These are phyloP conservation scores for Vimba vimba DNA, from an alignment of 2,113 vertebrate species.

Conservation along the genomic window DNA sequence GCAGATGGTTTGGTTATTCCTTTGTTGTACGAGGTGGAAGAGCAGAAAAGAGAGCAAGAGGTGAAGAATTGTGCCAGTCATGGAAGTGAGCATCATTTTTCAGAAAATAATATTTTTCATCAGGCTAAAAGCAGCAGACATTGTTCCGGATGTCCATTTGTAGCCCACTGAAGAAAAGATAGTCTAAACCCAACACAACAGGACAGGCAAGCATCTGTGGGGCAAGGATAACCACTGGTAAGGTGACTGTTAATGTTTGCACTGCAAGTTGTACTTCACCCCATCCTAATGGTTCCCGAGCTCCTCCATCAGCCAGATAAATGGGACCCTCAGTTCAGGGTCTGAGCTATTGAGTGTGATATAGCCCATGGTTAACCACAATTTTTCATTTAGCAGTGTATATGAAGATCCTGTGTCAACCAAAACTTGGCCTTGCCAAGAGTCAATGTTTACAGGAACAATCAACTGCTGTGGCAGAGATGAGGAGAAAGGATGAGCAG, in stretches of 20 bases:
- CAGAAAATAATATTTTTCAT: neutral
- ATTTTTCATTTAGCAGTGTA: neutral
- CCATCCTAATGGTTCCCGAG: neutral
- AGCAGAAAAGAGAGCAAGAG: neutral
- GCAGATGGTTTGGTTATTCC: neutral
- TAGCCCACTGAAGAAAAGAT: neutral
- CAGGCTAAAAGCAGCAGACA: neutral
- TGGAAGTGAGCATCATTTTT: neutral
- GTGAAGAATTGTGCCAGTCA: neutral
- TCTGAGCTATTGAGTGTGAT: neutral
- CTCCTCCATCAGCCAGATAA: conserved; percentile 4
- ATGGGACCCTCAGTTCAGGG: neutral
- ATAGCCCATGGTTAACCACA: neutral
- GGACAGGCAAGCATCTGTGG: neutral
- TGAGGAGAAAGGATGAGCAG: neutral
- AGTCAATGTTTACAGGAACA: neutral
- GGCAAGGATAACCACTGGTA: neutral
- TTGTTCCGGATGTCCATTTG: neutral
- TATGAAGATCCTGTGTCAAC: neutral
- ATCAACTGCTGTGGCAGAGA: neutral
- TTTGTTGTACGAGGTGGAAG: neutral
- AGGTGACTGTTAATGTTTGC: neutral
- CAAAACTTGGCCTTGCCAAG: neutral
- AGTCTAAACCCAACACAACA: neutral
- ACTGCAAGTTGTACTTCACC: neutral